Evolutionary conservation across 2,797 vertebrate species (phyloP).

Genomic region (Acrossocheilus fasciatus): DNA sequence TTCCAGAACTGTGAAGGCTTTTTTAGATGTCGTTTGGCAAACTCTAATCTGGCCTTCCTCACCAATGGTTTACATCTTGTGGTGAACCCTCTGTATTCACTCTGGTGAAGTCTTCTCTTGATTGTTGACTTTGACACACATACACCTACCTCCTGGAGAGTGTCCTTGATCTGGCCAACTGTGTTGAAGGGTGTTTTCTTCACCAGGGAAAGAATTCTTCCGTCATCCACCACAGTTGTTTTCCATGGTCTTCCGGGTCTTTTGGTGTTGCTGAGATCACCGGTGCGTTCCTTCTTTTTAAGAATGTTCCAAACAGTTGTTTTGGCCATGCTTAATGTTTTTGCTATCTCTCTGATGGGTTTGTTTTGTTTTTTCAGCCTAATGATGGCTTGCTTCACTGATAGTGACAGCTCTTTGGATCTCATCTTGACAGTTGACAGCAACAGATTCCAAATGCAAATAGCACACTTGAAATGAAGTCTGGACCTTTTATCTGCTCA

Average conservation of each 20-base stretch:
- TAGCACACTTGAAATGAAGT: too few species aligned
- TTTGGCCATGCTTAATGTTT: too few species aligned
- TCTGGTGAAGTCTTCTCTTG: too few species aligned
- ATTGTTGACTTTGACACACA: neutral
- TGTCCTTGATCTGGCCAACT: slow-evolving; percentile 50
- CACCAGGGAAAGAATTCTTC: slow-evolving; percentile 57
- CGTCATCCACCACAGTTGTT: slow-evolving; percentile 58
- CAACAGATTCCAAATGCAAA: too few species aligned
- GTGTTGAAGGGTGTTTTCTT: slow-evolving; percentile 52
- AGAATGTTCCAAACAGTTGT: too few species aligned
- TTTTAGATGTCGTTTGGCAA: too few species aligned
- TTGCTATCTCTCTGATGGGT: slow-evolving; percentile 25
- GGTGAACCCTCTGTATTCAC: too few species aligned
- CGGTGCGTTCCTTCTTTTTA: neutral
- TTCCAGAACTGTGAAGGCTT: too few species aligned
- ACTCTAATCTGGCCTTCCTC: too few species aligned
- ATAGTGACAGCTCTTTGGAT: slow-evolving; percentile 51
- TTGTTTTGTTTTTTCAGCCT: slow-evolving; percentile 57
- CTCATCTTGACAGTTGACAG: slow-evolving; percentile 22
- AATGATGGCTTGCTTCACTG: slow-evolving; percentile 59
- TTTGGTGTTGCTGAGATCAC: slow-evolving; percentile 56
- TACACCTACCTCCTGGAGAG: slow-evolving; percentile 49
- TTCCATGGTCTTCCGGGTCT: slow-evolving; percentile 57
- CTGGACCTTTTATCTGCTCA: too few species aligned
- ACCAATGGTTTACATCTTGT: too few species aligned